Evolutionary conservation across 2,113 vertebrate genomes (phyloP), one percentile per base, ranked within the genome.

Genomic region (Tetrax tetrax): DNA sequence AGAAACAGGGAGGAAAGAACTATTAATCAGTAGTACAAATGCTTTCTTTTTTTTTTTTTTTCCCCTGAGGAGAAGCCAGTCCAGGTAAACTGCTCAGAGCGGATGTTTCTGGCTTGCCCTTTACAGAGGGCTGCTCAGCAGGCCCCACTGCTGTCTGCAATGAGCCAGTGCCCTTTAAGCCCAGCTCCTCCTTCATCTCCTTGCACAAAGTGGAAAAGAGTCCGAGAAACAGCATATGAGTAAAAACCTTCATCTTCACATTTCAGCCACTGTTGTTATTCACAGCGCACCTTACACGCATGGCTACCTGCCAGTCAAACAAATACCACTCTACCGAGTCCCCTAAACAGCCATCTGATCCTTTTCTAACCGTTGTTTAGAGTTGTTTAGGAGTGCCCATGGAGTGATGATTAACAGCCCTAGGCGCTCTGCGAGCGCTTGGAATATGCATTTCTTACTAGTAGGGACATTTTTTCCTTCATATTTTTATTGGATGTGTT

Each of bases 401-500:
- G 89, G 89, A 94, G 96, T 41, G 53, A 81, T 75, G 93, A 91
- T 93, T 91, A 93, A 89, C 50, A 51, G 89, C 68, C n/a, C 65
- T 75, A 76, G 83, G 68, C 43, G 0, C 70, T 53, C 27, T 54
- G 90, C 56, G 83, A 70, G 77, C 93, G 54, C 76, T 96, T 83
- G 59, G 88, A 91, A 95, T 89, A 78, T 90, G 83, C 93, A 65
- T 93, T 93, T 95, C 96, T 75, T 96, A 82, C 90, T 90, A 93
- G 93, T 90, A 96, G 81, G 89, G 91, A 93, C 83, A 81, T 95
- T 89, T 95, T 84, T 96, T 90, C 95, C 90, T 96, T 96, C 96
- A 66, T 78, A 96, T 96, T 97, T 98, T 97, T 97, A 96, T 96
- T 95, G 77, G 71, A n/a, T 83, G 35, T 96, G 95, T 94, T 88